phyloP scores from a whole-genome alignment of 2,113 vertebrate species.

The Dascyllus trimaculatus region DNA sequence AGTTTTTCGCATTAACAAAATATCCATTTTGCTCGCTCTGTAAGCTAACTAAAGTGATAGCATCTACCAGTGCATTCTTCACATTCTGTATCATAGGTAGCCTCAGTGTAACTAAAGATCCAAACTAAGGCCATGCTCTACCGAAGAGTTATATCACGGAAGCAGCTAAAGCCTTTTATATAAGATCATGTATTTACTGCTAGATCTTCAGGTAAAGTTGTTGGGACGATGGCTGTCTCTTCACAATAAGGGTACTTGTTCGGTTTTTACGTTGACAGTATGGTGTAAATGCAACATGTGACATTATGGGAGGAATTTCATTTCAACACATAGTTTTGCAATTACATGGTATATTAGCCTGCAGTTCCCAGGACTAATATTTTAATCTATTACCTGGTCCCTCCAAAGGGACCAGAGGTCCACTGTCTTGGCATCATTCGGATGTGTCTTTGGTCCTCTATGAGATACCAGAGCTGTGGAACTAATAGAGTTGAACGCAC shows the following conservation, averaged over 20 bases:
- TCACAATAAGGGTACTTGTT: background rate
- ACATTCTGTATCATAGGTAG: slow-evolving; percentile 10
- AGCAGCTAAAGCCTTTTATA: background rate
- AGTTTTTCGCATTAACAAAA: background rate
- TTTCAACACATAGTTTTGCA: slow-evolving; percentile 46
- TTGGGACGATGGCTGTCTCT: slow-evolving; percentile 11
- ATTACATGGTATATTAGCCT: slow-evolving; percentile 20
- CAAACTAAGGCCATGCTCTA: background rate
- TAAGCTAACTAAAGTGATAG: background rate
- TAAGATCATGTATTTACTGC: background rate
- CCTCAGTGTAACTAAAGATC: background rate
- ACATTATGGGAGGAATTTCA: slow-evolving; percentile 22
- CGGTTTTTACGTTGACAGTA: slow-evolving; percentile 16
- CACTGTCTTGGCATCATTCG: background rate
- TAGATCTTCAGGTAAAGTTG: slow-evolving; percentile 12
- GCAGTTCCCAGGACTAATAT: slow-evolving; percentile 51
- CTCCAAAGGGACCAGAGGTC: background rate
- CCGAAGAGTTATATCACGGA: background rate
- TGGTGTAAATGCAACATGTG: slow-evolving; percentile 26
- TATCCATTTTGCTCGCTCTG: background rate
- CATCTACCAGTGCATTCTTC: slow-evolving; percentile 12
- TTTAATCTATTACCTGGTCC: slow-evolving; percentile 44
- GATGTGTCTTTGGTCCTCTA: slow-evolving; percentile 14
- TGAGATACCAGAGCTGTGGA: slow-evolving; percentile 10
- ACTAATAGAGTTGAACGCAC: slow-evolving; percentile 38